phyloP scores from a whole-genome alignment of 2,113 vertebrate genomes.

The Pelobates fuscus region DNA sequence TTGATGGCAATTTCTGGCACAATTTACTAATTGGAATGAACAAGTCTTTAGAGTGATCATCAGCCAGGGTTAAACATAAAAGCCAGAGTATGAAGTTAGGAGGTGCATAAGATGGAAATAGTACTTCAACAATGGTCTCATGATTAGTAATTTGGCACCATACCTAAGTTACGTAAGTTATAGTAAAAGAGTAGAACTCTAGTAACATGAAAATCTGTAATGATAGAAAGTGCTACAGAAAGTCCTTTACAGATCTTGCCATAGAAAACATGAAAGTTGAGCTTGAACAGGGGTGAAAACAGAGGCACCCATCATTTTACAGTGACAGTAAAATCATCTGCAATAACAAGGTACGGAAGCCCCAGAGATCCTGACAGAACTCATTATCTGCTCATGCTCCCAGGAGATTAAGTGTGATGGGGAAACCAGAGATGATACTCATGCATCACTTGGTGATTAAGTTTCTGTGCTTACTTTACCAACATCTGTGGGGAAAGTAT shows the following conservation, averaged over 20 bases:
- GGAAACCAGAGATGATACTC: conserved; percentile 27
- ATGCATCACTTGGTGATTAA: conserved; percentile 39
- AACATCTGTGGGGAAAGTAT: conserved; percentile 13
- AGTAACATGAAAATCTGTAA: too few species aligned
- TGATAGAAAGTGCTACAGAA: neutral
- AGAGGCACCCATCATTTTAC: conserved; percentile 31
- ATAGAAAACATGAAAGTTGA: neutral
- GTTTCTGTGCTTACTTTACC: conserved; percentile 11
- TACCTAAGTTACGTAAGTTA: too few species aligned
- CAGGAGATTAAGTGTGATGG: conserved; percentile 36
- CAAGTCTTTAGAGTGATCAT: too few species aligned
- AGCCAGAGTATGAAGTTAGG: too few species aligned
- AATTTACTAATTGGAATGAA: too few species aligned
- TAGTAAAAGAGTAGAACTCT: too few species aligned
- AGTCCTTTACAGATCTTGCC: neutral
- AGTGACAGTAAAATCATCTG: conserved; percentile 44
- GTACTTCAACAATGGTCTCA: too few species aligned
- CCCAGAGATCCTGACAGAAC: conserved; percentile 39
- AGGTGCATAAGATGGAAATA: too few species aligned
- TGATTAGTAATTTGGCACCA: too few species aligned
- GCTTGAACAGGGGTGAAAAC: neutral
- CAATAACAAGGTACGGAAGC: conserved; percentile 26
- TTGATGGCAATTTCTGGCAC: too few species aligned
- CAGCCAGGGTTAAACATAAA: too few species aligned
- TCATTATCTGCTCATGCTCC: conserved; percentile 38